Evolutionary conservation across 1,140 invertebrate genomes (phyloP).

Genomic region (Lepidostoma basale): DNA sequence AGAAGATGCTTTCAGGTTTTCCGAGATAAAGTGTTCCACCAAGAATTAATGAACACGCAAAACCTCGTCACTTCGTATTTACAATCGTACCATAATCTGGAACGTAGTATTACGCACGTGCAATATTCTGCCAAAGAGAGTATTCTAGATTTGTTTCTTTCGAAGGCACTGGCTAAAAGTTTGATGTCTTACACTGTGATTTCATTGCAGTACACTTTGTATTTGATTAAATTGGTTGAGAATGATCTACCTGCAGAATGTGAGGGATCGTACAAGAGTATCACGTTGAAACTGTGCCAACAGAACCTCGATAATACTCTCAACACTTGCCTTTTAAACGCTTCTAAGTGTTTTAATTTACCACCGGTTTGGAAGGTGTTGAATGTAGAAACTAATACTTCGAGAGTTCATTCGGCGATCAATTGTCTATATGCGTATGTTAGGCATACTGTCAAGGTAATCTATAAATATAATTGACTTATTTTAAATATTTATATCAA

Average conservation of each 20-base stretch:
- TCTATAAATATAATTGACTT: neutral
- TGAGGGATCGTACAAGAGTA: conserved; percentile 53
- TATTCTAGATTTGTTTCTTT: conserved; percentile 53
- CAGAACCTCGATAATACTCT: conserved; percentile 35
- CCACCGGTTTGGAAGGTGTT: conserved; percentile 55
- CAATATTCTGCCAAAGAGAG: conserved; percentile 57
- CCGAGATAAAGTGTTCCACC: conserved; percentile 58
- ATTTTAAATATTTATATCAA: no score
- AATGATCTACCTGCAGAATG: conserved; percentile 47
- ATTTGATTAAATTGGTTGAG: conserved; percentile 58
- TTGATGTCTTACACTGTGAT: conserved; percentile 56
- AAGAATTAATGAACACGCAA: conserved; percentile 55
- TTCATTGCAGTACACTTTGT: conserved; percentile 59
- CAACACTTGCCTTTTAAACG: conserved; percentile 50
- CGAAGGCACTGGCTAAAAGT: conserved; percentile 50
- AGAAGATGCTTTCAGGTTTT: conserved; percentile 58
- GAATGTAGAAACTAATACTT: conserved; percentile 54
- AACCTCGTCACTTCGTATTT: conserved; percentile 53
- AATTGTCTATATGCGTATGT: conserved; percentile 57
- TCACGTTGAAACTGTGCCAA: neutral
- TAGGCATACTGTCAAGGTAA: conserved; percentile 57
- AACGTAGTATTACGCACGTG: conserved; percentile 49
- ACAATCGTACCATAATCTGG: conserved; percentile 49
- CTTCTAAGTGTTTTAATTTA: conserved; percentile 52
- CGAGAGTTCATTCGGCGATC: conserved; percentile 56